Conservation (phyloP, 2,888 invertebrate genomes). For the Mactromeris polynyma region DNA sequence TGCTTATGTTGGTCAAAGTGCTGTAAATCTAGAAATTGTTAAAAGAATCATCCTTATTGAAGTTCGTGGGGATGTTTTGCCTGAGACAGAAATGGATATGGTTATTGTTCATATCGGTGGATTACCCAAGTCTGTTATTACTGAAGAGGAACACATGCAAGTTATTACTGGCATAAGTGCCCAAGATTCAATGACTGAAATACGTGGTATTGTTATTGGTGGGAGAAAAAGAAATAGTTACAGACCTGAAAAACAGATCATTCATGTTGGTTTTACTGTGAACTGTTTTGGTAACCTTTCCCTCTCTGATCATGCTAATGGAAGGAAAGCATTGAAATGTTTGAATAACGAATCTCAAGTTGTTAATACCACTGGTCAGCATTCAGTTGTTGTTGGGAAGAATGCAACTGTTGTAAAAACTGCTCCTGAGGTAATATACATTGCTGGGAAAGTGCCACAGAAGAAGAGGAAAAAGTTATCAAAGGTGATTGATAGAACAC, state of each 20-base stretch:
- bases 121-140: conserved; percentile 35
- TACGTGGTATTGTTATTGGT: conserved; percentile 50
- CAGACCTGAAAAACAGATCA: conserved; percentile 54
- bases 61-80: conserved; percentile 55
- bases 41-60: conserved; percentile 47
- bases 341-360: conserved; percentile 13
- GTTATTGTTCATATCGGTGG: conserved; percentile 58
- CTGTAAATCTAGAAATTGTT: conserved; percentile 56
- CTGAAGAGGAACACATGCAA: conserved; percentile 42
- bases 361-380: background rate
- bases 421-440: conserved; percentile 28
- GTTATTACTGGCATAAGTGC: conserved; percentile 34
- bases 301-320: conserved; percentile 28
- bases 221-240: conserved; percentile 41
- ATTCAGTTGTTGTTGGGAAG: conserved; percentile 26
- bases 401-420: background rate
- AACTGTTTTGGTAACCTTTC: conserved; percentile 52
- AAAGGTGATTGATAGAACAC: background rate
- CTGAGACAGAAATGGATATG: conserved; percentile 51
- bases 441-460: conserved; percentile 31
- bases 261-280: conserved; percentile 52
- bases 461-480: conserved; percentile 47
- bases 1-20: conserved; percentile 47
- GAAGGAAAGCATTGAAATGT: conserved; percentile 52
- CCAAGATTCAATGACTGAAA: conserved; percentile 8